A percentile compares a stretch with the other conserved stretches of the same genome.
phyloP scores from a whole-genome alignment of 2,888 invertebrate species.

The Drosophila quinaria region DNA sequence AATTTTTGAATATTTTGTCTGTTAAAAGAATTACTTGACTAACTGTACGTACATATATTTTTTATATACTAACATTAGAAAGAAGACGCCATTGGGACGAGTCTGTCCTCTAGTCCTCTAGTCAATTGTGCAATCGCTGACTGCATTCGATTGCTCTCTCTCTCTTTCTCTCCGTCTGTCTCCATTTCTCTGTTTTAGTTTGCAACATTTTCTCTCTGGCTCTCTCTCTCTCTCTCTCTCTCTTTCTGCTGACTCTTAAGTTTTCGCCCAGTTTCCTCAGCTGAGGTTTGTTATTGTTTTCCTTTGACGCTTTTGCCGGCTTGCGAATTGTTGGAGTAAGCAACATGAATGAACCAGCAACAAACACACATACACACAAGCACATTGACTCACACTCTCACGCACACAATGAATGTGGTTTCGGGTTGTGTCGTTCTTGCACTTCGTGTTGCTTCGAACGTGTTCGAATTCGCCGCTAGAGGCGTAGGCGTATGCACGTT shows the following conservation, averaged over 20 bases:
- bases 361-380: conserved; percentile 27
- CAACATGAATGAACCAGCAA: conserved; percentile 68
- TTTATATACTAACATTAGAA: conserved; percentile 19
- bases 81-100: conserved; percentile 48
- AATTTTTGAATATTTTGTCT: no score
- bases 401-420: conserved; percentile 33
- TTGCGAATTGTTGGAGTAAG: conserved; percentile 53
- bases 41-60: neutral
- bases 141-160: conserved; percentile 48
- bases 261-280: conserved; percentile 66
- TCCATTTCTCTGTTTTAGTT: conserved; percentile 4
- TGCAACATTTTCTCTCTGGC: neutral
- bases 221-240: conserved; percentile 2
- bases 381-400: conserved; percentile 12
- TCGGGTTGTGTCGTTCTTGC: conserved; percentile 49
- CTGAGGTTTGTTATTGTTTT: conserved; percentile 81
- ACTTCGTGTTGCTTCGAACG: conserved; percentile 76
- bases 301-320: conserved; percentile 72
- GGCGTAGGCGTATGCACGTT: neutral
- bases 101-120: conserved; percentile 27
- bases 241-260: conserved; percentile 50
- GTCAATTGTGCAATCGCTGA: conserved; percentile 66
- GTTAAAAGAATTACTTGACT: neutral
- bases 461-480: conserved; percentile 52
- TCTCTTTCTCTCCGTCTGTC: conserved; percentile 8